Conservation (phyloP, 2,888 invertebrate species). For the Acanthosepion esculentum region DNA sequence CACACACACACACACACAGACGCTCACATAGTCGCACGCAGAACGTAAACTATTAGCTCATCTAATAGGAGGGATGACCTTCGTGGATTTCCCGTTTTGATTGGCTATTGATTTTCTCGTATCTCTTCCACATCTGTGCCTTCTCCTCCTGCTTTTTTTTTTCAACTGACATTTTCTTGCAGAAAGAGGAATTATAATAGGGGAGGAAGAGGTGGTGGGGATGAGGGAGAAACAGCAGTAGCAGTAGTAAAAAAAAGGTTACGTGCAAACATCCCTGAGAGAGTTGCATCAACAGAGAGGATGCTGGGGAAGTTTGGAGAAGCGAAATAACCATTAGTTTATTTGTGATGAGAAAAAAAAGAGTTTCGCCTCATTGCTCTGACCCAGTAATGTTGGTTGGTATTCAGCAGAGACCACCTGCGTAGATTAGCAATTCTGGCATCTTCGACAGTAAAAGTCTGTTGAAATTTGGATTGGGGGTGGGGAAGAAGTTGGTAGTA, state of each 20-base stretch:
- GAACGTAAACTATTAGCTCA: background rate
- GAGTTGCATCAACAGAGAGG: background rate
- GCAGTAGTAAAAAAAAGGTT: background rate
- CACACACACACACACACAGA: background rate
- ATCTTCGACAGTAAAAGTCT: background rate
- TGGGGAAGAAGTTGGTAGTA: background rate
- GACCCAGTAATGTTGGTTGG: background rate
- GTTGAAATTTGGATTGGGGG: background rate
- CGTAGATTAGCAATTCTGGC: constrained; percentile 6
- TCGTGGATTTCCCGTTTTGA: background rate
- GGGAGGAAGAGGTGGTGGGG: background rate
- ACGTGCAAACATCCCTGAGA: background rate
- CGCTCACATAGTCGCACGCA: background rate
- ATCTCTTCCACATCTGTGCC: background rate
- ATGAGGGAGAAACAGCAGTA: background rate
- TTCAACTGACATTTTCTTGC: background rate
- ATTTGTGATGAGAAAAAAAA: background rate
- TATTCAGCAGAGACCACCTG: constrained; percentile 20
- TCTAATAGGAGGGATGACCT: background rate
- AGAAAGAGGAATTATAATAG: background rate
- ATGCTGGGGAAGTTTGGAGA: background rate
- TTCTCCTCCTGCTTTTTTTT: background rate
- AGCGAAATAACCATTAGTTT: background rate
- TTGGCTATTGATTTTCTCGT: background rate
- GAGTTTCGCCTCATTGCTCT: constrained; percentile 18